phyloP scores from a whole-genome alignment of 2,888 invertebrate genomes.

The Diabrotica balteata region DNA sequence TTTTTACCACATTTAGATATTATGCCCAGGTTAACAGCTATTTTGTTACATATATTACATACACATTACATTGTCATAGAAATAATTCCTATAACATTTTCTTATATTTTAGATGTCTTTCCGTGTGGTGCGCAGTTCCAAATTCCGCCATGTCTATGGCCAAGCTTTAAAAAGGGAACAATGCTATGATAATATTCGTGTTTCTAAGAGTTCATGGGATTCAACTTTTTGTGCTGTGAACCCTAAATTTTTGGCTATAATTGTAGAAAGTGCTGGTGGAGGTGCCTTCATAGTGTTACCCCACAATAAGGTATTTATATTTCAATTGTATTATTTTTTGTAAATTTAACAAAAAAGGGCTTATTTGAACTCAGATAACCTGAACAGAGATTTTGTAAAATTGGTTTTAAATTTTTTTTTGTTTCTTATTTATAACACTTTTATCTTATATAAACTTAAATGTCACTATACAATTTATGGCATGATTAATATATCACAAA shows the following conservation, averaged over 20 bases:
- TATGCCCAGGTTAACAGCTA: slow-evolving; percentile 2
- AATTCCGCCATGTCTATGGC: slow-evolving; percentile 96
- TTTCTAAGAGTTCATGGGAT: slow-evolving; percentile 98
- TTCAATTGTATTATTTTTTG: background rate
- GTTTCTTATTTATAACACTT: too few relatives aligned
- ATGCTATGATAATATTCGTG: slow-evolving; percentile 96
- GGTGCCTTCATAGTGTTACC: slow-evolving; percentile 95
- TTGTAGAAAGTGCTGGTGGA: slow-evolving; percentile 95
- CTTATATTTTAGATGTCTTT: slow-evolving; percentile 80
- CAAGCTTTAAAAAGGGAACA: slow-evolving; percentile 92
- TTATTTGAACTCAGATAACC: too few relatives aligned
- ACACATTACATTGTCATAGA: too few relatives aligned
- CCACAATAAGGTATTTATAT: slow-evolving; percentile 78
- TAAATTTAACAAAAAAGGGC: too few relatives aligned
- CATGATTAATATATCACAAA: too few relatives aligned
- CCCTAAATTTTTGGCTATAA: slow-evolving; percentile 96
- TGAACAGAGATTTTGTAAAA: too few relatives aligned
- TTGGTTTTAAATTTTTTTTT: too few relatives aligned
- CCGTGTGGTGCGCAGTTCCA: slow-evolving; percentile 95
- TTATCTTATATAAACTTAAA: too few relatives aligned
- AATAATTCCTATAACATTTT: too few relatives aligned
- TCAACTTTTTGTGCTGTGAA: slow-evolving; percentile 98
- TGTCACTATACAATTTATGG: too few relatives aligned
- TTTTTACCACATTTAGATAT: too few relatives aligned
- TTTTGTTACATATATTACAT: slow-evolving; percentile 2